Conservation (phyloP, 2,797 vertebrate species). For the Enteromius mattozi region DNA sequence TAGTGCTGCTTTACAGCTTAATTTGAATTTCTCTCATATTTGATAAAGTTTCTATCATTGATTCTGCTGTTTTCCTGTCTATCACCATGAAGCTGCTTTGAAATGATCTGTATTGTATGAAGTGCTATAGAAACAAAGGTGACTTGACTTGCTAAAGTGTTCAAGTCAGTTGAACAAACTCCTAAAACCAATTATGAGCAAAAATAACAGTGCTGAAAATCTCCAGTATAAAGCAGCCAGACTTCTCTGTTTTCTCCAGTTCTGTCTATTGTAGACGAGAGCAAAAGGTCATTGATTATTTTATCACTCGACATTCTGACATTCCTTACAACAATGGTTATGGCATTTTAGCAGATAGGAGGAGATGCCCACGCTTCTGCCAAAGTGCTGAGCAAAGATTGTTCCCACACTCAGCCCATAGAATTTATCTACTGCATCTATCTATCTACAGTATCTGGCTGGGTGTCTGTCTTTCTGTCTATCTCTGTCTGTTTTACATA, state of each 20-base stretch:
- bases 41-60: background rate
- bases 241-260: conserved; percentile 26
- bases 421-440: background rate
- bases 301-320: conserved; percentile 32
- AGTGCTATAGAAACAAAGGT: background rate
- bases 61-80: background rate
- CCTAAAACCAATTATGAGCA: background rate
- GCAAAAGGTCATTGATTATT: conserved; percentile 2
- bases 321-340: conserved; percentile 39
- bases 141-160: background rate
- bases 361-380: conserved; percentile 2
- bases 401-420: conserved; percentile 45
- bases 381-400: conserved; percentile 25
- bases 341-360: conserved; percentile 1
- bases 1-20: no score
- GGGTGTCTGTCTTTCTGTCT: no score
- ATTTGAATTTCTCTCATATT: background rate
- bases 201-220: background rate
- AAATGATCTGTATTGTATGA: background rate
- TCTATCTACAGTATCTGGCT: no score
- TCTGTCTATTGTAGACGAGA: conserved; percentile 19
- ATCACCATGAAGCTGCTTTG: background rate
- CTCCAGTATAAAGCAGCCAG: background rate
- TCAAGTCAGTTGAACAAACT: background rate
- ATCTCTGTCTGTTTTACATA: no score